Percentiles rank a stretch among this genome's conserved stretches.
phyloP scores from a whole-genome alignment of 2,113 vertebrate species.

The Gambusia holbrooki region DNA sequence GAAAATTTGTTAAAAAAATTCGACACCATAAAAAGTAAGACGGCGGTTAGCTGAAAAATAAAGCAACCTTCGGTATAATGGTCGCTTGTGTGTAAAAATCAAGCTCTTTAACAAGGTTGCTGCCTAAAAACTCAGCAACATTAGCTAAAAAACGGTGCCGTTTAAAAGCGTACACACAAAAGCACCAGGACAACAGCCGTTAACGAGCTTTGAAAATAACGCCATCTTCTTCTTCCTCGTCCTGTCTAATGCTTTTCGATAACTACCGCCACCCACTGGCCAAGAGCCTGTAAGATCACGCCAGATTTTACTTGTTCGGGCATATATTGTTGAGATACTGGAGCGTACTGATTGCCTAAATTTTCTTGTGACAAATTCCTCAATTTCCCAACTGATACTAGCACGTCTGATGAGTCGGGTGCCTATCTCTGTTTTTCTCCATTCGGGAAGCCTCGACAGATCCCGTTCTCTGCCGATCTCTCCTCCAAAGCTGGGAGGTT shows the following conservation, averaged over 20 bases:
- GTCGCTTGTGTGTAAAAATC: neutral
- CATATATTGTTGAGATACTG: too few species aligned
- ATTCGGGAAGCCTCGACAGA: too few species aligned
- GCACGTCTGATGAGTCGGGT: too few species aligned
- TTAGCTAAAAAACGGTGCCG: neutral
- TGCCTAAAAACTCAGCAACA: neutral
- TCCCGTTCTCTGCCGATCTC: too few species aligned
- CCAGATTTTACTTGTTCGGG: neutral
- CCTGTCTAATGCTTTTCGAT: neutral
- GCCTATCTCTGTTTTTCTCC: too few species aligned
- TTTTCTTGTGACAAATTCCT: too few species aligned
- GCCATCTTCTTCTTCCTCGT: conserved; percentile 43
- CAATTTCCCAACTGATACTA: too few species aligned
- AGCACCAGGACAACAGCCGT: conserved; percentile 65
- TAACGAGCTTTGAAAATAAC: conserved; percentile 73
- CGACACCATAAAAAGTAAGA: too few species aligned
- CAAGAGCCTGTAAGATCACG: neutral
- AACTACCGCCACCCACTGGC: conserved; percentile 7
- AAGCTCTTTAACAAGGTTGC: neutral
- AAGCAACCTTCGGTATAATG: neutral
- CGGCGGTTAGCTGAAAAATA: neutral
- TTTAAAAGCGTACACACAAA: neutral
- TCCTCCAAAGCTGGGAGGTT: too few species aligned
- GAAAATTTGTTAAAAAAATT: neutral
- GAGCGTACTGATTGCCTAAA: too few species aligned